These are phyloP conservation scores for Oryzias celebensis DNA, from an alignment of 2,113 vertebrate genomes.

Conservation along the genomic window DNA sequence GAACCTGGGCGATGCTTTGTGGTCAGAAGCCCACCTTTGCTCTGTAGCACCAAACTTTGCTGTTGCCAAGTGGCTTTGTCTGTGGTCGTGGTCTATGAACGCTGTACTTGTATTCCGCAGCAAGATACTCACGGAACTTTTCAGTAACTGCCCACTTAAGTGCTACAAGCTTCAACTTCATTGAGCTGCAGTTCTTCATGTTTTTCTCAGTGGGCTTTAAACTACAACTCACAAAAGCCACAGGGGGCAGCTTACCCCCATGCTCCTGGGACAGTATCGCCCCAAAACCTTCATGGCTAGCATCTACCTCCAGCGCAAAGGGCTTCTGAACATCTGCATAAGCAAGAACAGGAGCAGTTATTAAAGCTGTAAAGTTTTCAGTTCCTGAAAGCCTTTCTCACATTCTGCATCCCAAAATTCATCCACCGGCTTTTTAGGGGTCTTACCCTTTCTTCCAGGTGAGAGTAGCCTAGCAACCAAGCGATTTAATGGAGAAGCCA, in stretches of 20 bases:
- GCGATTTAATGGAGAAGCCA: not conserved
- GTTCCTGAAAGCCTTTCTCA: not conserved
- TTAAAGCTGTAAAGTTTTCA: not conserved
- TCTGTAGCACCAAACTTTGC: slow-evolving; percentile 2
- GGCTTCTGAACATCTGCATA: not conserved
- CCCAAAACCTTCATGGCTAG: not conserved
- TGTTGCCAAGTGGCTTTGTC: not conserved
- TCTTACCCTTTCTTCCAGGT: not conserved
- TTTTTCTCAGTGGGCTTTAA: not conserved
- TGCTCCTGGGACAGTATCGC: not conserved
- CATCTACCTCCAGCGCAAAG: slow-evolving; percentile 4
- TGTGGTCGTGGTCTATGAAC: not conserved
- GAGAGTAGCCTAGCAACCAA: too few species aligned
- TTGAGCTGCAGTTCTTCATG: not conserved
- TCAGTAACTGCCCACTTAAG: not conserved
- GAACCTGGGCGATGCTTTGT: not conserved
- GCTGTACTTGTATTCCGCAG: not conserved
- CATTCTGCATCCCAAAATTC: not conserved
- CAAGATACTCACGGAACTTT: not conserved
- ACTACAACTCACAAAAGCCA: not conserved
- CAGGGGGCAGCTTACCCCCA: not conserved
- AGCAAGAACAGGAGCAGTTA: not conserved
- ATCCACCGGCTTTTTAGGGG: too few species aligned
- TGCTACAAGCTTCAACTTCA: slow-evolving; percentile 2
- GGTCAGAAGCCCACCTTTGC: not conserved